phyloP scores from a whole-genome alignment of 2,888 invertebrate species.

The Lithophane leautieri region DNA sequence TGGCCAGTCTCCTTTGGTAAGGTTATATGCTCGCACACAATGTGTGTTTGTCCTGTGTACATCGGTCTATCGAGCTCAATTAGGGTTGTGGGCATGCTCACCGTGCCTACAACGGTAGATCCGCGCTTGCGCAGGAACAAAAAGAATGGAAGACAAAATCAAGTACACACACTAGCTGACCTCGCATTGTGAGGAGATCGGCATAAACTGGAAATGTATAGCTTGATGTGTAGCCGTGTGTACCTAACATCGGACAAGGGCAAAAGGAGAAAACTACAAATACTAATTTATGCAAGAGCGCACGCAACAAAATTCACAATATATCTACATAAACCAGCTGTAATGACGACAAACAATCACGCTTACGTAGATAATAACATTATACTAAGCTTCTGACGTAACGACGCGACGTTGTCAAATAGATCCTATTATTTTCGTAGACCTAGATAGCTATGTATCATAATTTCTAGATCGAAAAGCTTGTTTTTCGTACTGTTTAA shows the following conservation, averaged over 20 bases:
- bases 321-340: conserved; percentile 5
- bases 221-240: too few species aligned
- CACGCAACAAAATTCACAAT: not conserved
- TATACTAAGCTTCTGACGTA: conserved; percentile 21
- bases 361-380: conserved; percentile 23
- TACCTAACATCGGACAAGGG: not conserved
- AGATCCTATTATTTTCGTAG: not conserved
- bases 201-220: too few species aligned
- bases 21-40: too few species aligned
- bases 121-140: too few species aligned
- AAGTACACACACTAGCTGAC: too few species aligned
- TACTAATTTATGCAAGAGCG: not conserved
- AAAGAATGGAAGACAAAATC: not conserved
- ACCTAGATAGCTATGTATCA: not conserved
- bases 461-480: not conserved
- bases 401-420: conserved; percentile 6
- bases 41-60: too few species aligned
- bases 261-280: not conserved
- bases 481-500: not conserved
- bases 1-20: too few species aligned
- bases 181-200: too few species aligned
- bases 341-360: conserved; percentile 24
- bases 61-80: too few species aligned
- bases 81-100: too few species aligned
- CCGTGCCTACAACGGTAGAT: too few species aligned